These are phyloP conservation scores for Heteromurus nitidus DNA, from an alignment of 2,888 invertebrate genomes.

Conservation along the genomic window DNA sequence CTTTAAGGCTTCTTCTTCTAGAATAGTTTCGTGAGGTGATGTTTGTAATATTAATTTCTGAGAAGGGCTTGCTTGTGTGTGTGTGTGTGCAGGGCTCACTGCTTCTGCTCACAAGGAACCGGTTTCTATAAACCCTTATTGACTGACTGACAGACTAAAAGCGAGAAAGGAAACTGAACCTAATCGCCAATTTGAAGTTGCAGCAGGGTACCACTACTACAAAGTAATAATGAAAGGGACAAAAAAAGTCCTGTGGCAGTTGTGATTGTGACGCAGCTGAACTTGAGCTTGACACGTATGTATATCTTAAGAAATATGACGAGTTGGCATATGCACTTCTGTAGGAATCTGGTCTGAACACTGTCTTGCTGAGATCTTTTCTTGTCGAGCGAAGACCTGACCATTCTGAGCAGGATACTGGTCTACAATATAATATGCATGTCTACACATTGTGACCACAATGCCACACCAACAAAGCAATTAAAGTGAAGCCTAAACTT, in stretches of 20 bases:
- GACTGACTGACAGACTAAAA: constrained; percentile 25
- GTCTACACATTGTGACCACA: constrained; percentile 25
- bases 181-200: too few species aligned
- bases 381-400: background rate
- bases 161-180: background rate
- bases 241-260: too few species aligned
- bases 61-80: background rate
- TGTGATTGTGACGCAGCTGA: too few species aligned
- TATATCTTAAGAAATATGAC: constrained; percentile 2
- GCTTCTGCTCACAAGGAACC: constrained; percentile 10
- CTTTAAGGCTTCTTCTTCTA: background rate
- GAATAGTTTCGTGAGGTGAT: background rate
- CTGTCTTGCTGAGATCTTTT: too few species aligned
- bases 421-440: too few species aligned
- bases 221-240: too few species aligned
- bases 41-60: constrained; percentile 16
- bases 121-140: constrained; percentile 40
- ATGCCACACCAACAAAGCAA: constrained; percentile 19
- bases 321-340: background rate
- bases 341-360: too few species aligned
- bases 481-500: constrained; percentile 34
- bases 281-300: too few species aligned
- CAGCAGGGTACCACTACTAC: too few species aligned
- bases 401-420: background rate
- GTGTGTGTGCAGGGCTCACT: background rate